Base-by-base conservation (phyloP, 2,797 vertebrate genomes). In the Mionectes olivaceus region DNA sequence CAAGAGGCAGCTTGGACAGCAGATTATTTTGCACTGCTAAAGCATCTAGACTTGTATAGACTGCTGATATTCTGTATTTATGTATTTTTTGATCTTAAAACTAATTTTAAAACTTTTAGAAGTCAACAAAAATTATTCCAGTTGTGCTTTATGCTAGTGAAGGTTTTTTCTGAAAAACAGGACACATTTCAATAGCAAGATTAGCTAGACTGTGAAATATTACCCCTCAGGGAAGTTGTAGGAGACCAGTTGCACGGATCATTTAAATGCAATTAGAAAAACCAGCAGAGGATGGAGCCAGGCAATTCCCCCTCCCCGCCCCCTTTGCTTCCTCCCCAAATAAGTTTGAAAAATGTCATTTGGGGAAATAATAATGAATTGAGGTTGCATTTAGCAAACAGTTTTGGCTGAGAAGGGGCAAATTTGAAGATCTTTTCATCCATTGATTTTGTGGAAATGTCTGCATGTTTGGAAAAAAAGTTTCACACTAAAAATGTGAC, bases 231-330 rank as follows among this genome's bases (percentile, higher is more conserved):
- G 96, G 91, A 94, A 69, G 78, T 78, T 63, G 35, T 87, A 91
- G 90, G 76, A 95, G 91, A 93, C 90, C 89, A 93, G 76, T 96
- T 95, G 95, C 94, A 95, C 0, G 87, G 93, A 94, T 95, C 96
- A 96, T 95, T 97, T 97, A 95, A 95, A 94, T 91, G 94, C 96
- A 96, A 96, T 96, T 96, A 96, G 96, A 75, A 95, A 88, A 93
- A 75, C 69, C 96, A 95, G 93, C 63, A 80, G 96, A 96, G 94
- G 95, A 95, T 96, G 91, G 79, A 96, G 79, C 37, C 71, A 96
- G 82, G 94, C 95, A 94, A 94, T 96, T 91, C 94, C 68, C 57
- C 87, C 85, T 90, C 61, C 79, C 84, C 21, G 2, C 33, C 32
- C 60, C 13, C 33, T 89, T 76, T 93, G 65, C 86, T 94, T 75